A percentile compares a stretch with the other conserved stretches of the same genome.
Conservation (phyloP, 2,113 vertebrate genomes). For the Ciconia stormi region DNA sequence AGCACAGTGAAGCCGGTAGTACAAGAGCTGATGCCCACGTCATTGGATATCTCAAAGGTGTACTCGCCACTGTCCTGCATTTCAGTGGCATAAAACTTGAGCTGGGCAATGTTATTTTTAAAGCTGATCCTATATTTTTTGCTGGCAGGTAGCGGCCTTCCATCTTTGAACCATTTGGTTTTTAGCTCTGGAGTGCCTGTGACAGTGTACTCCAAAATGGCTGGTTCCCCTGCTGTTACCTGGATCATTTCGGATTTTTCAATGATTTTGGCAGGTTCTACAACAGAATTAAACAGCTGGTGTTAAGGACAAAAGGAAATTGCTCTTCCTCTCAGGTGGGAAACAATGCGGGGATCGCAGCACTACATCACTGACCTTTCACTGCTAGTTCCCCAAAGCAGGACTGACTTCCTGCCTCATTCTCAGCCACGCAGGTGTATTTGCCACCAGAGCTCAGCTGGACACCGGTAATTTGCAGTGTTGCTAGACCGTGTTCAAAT, state of each 20-base stretch:
- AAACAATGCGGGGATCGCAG: neutral
- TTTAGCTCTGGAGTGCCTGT: constrained; percentile 94
- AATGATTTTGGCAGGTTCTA: constrained; percentile 93
- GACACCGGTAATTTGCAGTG: constrained; percentile 82
- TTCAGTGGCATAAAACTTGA: constrained; percentile 92
- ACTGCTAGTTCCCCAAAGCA: constrained; percentile 90
- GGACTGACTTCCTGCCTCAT: constrained; percentile 93
- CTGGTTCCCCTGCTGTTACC: constrained; percentile 93
- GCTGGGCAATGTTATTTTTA: constrained; percentile 88
- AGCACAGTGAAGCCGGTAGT: constrained; percentile 90
- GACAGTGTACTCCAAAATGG: constrained; percentile 89
- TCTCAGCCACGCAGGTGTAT: constrained; percentile 93
- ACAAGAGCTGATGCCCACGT: constrained; percentile 91
- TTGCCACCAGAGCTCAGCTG: constrained; percentile 85
- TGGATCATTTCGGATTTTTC: constrained; percentile 91
- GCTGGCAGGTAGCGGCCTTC: constrained; percentile 86
- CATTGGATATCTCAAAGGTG: constrained; percentile 92
- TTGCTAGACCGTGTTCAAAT: constrained; percentile 87
- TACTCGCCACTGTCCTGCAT: constrained; percentile 90
- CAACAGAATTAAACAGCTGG: constrained; percentile 71
- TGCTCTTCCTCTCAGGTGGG: neutral
- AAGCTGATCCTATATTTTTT: constrained; percentile 94
- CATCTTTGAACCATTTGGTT: constrained; percentile 95
- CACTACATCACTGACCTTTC: constrained; percentile 86
- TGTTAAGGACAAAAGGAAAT: constrained; percentile 24